A percentile compares a stretch with the other conserved stretches of the same genome.
phyloP scores from a whole-genome alignment of 2,888 invertebrate species.

The Xylocampa areola region DNA sequence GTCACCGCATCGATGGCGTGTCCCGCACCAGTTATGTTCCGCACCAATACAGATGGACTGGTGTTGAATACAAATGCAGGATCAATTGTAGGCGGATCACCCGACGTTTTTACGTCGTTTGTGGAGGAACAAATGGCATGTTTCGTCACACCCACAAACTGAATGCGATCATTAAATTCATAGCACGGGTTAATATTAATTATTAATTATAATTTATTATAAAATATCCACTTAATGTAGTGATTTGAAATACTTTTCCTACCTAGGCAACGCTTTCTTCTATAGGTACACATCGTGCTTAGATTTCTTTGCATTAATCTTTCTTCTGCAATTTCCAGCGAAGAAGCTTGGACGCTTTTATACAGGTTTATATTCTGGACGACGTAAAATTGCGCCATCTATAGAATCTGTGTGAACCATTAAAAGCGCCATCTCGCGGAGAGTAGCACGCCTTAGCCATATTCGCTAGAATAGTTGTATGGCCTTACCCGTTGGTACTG shows the following conservation, averaged over 20 bases:
- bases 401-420: background rate
- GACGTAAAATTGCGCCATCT: too few relatives aligned
- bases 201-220: conserved; percentile 61
- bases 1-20: conserved; percentile 70
- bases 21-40: conserved; percentile 70
- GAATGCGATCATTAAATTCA: conserved; percentile 69
- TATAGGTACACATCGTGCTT: too few relatives aligned
- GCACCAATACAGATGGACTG: conserved; percentile 59
- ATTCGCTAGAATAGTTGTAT: too few relatives aligned
- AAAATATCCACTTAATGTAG: conserved; percentile 26
- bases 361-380: too few relatives aligned
- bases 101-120: conserved; percentile 72
- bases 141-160: conserved; percentile 69
- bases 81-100: conserved; percentile 67
- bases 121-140: conserved; percentile 73
- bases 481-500: too few relatives aligned
- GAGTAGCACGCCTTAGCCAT: conserved; percentile 69
- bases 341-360: too few relatives aligned
- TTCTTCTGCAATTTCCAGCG: too few relatives aligned
- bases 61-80: conserved; percentile 74
- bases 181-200: conserved; percentile 61
- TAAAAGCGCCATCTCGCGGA: conserved; percentile 66
- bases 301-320: too few relatives aligned
- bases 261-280: conserved; percentile 2
- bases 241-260: conserved; percentile 5